phyloP scores from a whole-genome alignment of 2,797 vertebrate species.

The Nannoperca obscura region DNA sequence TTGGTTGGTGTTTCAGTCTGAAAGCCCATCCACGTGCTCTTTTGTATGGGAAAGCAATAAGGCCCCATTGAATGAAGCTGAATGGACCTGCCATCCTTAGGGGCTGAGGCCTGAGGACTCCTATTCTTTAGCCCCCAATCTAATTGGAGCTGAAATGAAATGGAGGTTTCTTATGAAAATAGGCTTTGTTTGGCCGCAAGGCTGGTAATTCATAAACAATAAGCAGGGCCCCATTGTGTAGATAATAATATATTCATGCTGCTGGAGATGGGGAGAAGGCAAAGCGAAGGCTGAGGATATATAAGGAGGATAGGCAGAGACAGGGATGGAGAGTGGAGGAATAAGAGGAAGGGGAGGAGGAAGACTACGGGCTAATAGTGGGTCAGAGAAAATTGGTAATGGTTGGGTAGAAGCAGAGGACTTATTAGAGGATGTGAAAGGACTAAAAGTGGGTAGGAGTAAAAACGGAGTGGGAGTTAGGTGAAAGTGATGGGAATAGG shows the following conservation, averaged over 20 bases:
- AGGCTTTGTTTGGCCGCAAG: slow-evolving; percentile 98
- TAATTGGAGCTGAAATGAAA: slow-evolving; percentile 99
- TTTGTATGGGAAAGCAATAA: slow-evolving; percentile 98
- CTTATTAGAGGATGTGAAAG: slow-evolving; percentile 74
- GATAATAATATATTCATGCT: slow-evolving; percentile 99
- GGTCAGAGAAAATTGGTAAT: slow-evolving; percentile 81
- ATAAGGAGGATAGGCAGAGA: slow-evolving; percentile 82
- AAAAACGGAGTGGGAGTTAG: slow-evolving; percentile 64
- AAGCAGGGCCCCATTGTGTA: slow-evolving; percentile 96
- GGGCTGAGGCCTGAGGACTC: slow-evolving; percentile 93
- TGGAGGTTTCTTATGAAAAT: slow-evolving; percentile 99
- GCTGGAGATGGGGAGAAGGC: slow-evolving; percentile 90
- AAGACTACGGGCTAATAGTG: slow-evolving; percentile 77
- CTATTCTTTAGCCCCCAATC: slow-evolving; percentile 99
- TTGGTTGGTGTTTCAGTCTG: slow-evolving; percentile 98
- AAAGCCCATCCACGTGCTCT: slow-evolving; percentile 97
- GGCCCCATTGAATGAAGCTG: slow-evolving; percentile 96
- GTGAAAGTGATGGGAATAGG: slow-evolving; percentile 64
- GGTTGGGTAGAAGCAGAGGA: slow-evolving; percentile 71
- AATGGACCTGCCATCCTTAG: slow-evolving; percentile 97
- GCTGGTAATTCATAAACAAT: slow-evolving; percentile 99
- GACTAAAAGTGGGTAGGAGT: slow-evolving; percentile 70
- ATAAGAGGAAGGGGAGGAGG: slow-evolving; percentile 75
- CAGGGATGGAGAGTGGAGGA: slow-evolving; percentile 79
- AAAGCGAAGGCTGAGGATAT: slow-evolving; percentile 83